Percentiles rank a stretch among this genome's conserved stretches.
phyloP scores from a whole-genome alignment of 2,113 vertebrate genomes.

The Tor tambroides region DNA sequence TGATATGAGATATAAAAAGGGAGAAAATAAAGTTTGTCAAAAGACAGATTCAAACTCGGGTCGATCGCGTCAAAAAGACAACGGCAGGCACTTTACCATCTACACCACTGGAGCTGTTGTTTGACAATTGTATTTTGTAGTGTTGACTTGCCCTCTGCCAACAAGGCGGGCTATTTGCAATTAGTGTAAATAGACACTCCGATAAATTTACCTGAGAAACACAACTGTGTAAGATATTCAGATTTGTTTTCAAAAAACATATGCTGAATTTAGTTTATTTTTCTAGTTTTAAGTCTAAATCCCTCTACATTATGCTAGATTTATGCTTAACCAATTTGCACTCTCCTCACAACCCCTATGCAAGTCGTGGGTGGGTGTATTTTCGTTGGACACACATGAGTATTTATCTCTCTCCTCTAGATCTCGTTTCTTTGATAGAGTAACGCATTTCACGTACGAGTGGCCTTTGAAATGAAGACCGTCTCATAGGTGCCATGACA shows the following conservation, averaged over 20 bases:
- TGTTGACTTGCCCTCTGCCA: too few species aligned
- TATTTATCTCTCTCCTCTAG: constrained; percentile 8
- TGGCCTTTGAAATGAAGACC: constrained; percentile 35
- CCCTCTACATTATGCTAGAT: neutral
- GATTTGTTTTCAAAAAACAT: neutral
- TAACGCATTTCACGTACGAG: constrained; percentile 13
- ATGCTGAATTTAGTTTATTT: neutral
- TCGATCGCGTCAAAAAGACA: too few species aligned
- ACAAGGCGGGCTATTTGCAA: too few species aligned
- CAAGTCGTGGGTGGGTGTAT: neutral
- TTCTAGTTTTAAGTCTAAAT: neutral
- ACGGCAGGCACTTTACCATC: too few species aligned
- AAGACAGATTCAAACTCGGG: too few species aligned
- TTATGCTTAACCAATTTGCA: neutral
- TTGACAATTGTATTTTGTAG: too few species aligned
- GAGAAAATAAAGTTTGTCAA: too few species aligned
- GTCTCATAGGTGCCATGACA: constrained; percentile 25
- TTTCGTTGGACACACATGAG: neutral
- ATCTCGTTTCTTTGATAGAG: constrained; percentile 21
- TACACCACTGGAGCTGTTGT: too few species aligned
- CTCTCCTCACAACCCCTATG: neutral
- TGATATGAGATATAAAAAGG: too few species aligned
- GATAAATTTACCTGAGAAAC: neutral
- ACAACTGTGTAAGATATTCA: neutral
- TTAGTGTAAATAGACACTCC: too few species aligned